A percentile compares a stretch with the other conserved stretches of the same genome.
Conservation (phyloP, 2,797 vertebrate genomes). For the Amblyraja radiata region DNA sequence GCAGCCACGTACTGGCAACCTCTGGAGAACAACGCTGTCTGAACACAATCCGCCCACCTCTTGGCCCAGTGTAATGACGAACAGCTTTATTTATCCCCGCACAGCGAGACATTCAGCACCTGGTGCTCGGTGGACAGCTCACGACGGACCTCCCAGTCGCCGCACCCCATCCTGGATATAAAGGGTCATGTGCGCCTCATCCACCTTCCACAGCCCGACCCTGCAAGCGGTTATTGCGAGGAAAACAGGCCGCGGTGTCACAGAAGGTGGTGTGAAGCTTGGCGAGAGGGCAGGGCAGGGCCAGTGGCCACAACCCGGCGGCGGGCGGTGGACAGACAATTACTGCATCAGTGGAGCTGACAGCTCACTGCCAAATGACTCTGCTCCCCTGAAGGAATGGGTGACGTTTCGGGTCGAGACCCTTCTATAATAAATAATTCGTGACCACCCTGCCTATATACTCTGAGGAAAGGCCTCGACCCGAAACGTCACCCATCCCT, state of each 20-base stretch:
- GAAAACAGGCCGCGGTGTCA: too few relatives aligned
- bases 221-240: too few relatives aligned
- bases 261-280: background rate
- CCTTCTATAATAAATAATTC: too few relatives aligned
- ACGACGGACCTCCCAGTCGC: background rate
- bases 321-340: background rate
- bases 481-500: too few relatives aligned
- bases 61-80: background rate
- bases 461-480: too few relatives aligned
- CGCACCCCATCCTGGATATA: background rate
- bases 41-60: background rate
- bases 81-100: background rate
- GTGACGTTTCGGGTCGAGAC: too few relatives aligned
- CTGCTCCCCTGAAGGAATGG: too few relatives aligned
- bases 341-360: background rate
- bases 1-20: background rate
- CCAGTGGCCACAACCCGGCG: too few relatives aligned
- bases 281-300: background rate
- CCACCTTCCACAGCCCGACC: background rate
- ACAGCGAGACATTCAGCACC: slow-evolving; percentile 69
- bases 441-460: too few relatives aligned
- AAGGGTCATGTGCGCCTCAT: background rate
- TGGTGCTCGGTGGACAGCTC: slow-evolving; percentile 63
- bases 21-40: background rate
- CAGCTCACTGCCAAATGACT: too few relatives aligned